Base-by-base conservation (phyloP, 2,888 invertebrate species). In the Melieria omissa region DNA sequence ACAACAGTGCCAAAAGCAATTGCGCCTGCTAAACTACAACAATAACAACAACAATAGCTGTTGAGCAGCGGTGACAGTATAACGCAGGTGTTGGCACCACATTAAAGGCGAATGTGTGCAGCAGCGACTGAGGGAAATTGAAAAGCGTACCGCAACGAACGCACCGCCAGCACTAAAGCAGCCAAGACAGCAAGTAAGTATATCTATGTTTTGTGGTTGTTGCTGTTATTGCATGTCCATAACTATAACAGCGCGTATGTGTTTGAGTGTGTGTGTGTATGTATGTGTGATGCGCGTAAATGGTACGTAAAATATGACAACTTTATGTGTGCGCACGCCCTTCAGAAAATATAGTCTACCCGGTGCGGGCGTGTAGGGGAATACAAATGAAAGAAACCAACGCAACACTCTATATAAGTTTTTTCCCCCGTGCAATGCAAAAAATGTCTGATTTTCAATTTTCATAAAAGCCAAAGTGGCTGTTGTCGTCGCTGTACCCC, bases 401-500 rank as follows among this genome's bases (percentile, higher is more conserved):
- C 46, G 42, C n/a, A 12, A 47, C 4, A 41, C 14, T 4, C 8
- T 14, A 45, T 49, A 3, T 10, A 47, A 63, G 72, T 12, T 8
- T 41, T 9, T 3, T 3, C 8, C 58, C 49, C 41, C 16, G 63
- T 44, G 58, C n/a, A 63, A 60, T 57, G 46, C 54, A 71, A 62
- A 44, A 66, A 62, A 65, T 60, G 46, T 54, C 52, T 54, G 46
- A 52, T 54, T 69, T 71, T 74, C 74, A 71, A 74, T 74, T 74
- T 74, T 74, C 71, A 65, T 69, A 74, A 65, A 71, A 71, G 71
- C 62, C 68, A 74, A 69, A 71, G 71, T 72, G 71, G 65, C 65
- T 74, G 16, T 66, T 74, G 65, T 65, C 66, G 62, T 65, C 63
- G 58, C 55, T 73, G 64, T 65, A 14, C 45, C 54, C 54, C 49